Evolutionary conservation across 2,888 invertebrate genomes (phyloP).

Genomic region (Pammene fasciana): DNA sequence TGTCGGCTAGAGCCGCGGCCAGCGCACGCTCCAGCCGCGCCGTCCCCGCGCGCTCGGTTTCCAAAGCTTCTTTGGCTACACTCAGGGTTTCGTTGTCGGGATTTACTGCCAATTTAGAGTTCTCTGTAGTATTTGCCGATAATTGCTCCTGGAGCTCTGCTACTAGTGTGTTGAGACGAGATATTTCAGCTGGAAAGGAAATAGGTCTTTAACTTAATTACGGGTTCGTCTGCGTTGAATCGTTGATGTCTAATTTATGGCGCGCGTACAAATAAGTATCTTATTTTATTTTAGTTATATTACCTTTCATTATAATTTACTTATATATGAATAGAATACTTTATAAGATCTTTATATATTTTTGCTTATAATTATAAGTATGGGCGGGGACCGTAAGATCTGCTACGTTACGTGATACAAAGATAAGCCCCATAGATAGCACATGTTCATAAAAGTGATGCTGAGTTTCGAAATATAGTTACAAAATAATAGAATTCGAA

Average conservation of each 20-base stretch:
- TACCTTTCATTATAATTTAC: no score
- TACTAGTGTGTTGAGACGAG: conserved; percentile 60
- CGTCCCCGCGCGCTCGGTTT: conserved; percentile 66
- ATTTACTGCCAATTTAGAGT: conserved; percentile 45
- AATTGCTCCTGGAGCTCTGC: conserved; percentile 61
- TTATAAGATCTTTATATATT: no score
- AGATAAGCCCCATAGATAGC: no score
- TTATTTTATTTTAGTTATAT: background rate
- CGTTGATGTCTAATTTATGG: conserved; percentile 13
- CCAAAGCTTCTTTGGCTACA: conserved; percentile 64
- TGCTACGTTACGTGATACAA: no score
- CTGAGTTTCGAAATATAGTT: no score
- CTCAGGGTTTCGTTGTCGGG: conserved; percentile 55
- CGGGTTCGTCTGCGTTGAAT: background rate
- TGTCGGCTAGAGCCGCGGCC: conserved; percentile 68
- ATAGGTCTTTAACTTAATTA: background rate
- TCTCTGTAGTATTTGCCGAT: conserved; percentile 44
- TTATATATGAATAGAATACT: no score
- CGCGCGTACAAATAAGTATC: background rate
- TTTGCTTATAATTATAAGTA: no score
- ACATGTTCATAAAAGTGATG: no score
- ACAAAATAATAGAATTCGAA: no score
- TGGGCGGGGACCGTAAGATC: no score
- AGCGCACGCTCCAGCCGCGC: conserved; percentile 66
- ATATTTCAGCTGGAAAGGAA: conserved; percentile 63